Base-by-base conservation (phyloP, 2,888 invertebrate genomes). In the Podotricha telesiphe region DNA sequence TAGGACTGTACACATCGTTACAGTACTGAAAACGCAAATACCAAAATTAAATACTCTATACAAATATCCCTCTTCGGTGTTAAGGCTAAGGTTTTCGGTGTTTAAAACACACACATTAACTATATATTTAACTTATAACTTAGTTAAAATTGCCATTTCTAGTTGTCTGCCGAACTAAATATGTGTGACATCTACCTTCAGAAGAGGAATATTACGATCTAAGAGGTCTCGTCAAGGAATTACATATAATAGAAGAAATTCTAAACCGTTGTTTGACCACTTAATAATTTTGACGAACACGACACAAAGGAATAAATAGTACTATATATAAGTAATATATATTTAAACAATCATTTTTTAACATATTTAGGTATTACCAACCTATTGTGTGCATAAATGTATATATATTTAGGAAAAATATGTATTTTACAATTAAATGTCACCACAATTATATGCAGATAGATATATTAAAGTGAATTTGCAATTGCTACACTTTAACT, bases 1-100 rank as follows among this genome's bases (percentile, higher is more conserved):
- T 61, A 68, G 19, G 61, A 55, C 17, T 62, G 61, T 22, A 65
- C n/a, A 17, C 40, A 56, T 48, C 19, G 53, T 55, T 65, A 62
- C 47, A 59, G 59, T 47, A 69, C 59, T 59, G 42, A 10, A n/a
- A 42, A 47, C 61, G 22, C 37, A 50, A 34, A 53, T 55, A 56
- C 7, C 13, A 19, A 34, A 50, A 67, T 10, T n/a, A 40, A 68
- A 42, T 40, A 63, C 17, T 47, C 34, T 50, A 20, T 10, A 48
- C 34, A 8, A 50, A 48, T 37, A 62, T 34, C 20, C 48, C 19
- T 62, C 37, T 34, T 50, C 47, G 5, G 1, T 48, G 47, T 15
- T 34, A 47, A 62, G 62, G 48, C 45, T 40, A 59, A 5, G 22
- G 42, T n/a, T n/a, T n/a, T n/a, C n/a, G n/a, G n/a, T n/a, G n/a